Base-by-base conservation (phyloP, 2,888 invertebrate genomes). In the Rhagium mordax region DNA sequence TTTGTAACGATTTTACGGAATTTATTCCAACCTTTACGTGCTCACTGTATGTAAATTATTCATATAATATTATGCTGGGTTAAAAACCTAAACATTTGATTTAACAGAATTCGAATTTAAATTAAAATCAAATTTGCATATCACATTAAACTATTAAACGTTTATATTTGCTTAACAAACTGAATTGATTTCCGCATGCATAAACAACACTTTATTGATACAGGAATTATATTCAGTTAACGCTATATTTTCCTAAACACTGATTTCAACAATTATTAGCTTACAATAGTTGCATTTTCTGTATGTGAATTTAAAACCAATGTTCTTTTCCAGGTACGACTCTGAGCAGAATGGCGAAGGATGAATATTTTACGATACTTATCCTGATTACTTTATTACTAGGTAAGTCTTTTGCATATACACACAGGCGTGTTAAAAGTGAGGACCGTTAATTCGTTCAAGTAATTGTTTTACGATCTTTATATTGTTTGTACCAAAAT, bases 251-350 rank as follows among this genome's bases (percentile, higher is more conserved):
- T 13, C 8, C n/a, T n/a, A 41, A n/a, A 41, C 41, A 41, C n/a
- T 3, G n/a, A 41, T n/a, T 41, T n/a, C 41, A n/a, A 41, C n/a
- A 41, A 13, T 41, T 2, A n/a, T n/a, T n/a, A n/a, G n/a, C n/a
- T n/a, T n/a, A 15, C n/a, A 33, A 33, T 27, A 27, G 3, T 27
- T 4, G 6, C 6, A 27, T 13, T 2, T 13, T 8, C 33, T 33
- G 13, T 33, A 7, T 10, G 10, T 33, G 33, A 33, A 13, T 13
- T 33, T 33, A 13, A 33, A 8, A 13, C 2, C 0, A 10, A 10
- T 13, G 8, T 69, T 64, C n/a, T 55, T n/a, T 72, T 72, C 20
- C 65, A 72, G 72, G 60, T 65, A 72, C 51, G 51, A 69, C 53
- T 47, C 18, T 72, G 6, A 49, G 49, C 59, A 72, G 47, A 53